A percentile compares a stretch with the other conserved stretches of the same genome.
phyloP scores from a whole-genome alignment of 2,797 vertebrate genomes.

The Monodelphis domestica region DNA sequence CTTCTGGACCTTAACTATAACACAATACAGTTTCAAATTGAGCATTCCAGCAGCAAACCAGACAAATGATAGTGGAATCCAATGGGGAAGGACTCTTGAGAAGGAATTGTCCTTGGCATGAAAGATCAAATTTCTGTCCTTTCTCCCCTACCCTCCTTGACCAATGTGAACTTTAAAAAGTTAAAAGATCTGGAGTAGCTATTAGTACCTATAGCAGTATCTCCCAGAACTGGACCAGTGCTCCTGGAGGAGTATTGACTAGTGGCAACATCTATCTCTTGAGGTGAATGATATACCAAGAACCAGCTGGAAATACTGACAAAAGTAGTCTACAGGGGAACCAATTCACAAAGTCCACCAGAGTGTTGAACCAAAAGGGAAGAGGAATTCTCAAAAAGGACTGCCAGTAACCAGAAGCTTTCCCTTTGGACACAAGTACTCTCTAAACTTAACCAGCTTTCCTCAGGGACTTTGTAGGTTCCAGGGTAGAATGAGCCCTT shows the following conservation, averaged over 20 bases:
- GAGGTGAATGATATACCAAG: background rate
- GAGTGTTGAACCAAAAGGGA: background rate
- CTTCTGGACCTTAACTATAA: background rate
- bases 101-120: background rate
- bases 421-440: too few relatives aligned
- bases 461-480: too few relatives aligned
- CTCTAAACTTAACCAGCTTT: too few relatives aligned
- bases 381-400: background rate
- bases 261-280: background rate
- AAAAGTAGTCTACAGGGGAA: background rate
- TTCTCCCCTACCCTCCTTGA: background rate
- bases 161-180: background rate
- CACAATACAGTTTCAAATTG: background rate
- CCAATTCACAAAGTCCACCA: background rate
- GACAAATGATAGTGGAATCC: background rate
- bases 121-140: background rate
- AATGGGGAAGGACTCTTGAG: background rate
- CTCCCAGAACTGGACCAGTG: background rate
- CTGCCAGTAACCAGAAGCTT: too few relatives aligned
- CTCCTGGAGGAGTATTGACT: background rate
- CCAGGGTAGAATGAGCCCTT: too few relatives aligned
- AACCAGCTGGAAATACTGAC: background rate
- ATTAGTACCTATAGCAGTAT: background rate
- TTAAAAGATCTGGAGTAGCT: background rate
- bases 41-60: background rate